Percentiles rank a stretch among this genome's conserved stretches.
These are phyloP conservation scores for Pipra filicauda DNA, from an alignment of 2,113 vertebrate species.

Conservation along the genomic window DNA sequence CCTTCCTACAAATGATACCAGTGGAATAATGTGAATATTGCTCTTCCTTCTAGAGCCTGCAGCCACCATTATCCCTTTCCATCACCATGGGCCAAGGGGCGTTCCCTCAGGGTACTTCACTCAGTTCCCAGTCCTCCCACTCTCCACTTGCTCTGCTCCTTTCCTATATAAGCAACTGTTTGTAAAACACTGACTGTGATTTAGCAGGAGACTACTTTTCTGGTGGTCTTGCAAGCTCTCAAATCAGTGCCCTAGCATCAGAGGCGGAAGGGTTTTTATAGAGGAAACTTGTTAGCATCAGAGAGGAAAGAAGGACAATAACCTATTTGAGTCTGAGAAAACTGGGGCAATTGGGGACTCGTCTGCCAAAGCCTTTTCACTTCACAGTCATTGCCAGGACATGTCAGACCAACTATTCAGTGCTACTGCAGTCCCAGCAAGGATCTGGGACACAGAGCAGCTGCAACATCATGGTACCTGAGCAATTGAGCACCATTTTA, in stretches of 20 bases:
- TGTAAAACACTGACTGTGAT: background rate
- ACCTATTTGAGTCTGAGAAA: conserved; percentile 47
- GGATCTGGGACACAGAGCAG: background rate
- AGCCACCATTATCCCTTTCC: background rate
- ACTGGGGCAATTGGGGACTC: conserved; percentile 10
- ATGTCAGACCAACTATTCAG: background rate
- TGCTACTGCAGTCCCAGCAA: background rate
- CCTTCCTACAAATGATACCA: background rate
- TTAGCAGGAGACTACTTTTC: background rate
- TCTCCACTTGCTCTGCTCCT: background rate
- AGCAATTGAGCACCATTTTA: background rate
- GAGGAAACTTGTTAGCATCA: conserved; percentile 9
- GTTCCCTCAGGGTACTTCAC: background rate
- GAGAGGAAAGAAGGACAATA: conserved; percentile 45
- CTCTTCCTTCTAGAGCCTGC: background rate
- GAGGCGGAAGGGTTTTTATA: background rate
- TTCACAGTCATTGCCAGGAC: background rate
- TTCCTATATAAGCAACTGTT: background rate
- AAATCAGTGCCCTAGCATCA: background rate
- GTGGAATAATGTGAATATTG: background rate
- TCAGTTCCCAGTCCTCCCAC: background rate
- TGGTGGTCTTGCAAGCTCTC: background rate
- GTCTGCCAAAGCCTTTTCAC: conserved; percentile 43
- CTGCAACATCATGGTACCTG: background rate
- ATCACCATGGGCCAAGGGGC: background rate